Base-by-base conservation (phyloP, 2,888 invertebrate genomes). In the Ectemnius cavifrons region DNA sequence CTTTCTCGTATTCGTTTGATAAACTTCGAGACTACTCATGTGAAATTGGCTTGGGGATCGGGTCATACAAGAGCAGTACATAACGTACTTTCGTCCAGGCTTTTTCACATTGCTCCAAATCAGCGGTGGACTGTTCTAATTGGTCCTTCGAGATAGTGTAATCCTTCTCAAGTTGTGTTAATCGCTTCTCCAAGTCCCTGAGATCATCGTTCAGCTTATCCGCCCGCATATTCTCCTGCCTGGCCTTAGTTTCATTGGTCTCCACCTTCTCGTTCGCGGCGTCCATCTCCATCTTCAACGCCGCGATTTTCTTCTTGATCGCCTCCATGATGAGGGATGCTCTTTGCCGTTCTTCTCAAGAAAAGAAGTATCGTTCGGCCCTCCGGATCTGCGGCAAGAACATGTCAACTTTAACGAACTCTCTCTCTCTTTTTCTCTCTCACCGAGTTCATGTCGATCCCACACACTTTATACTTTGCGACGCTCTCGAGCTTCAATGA, bases 41-140 rank as follows among this genome's bases (percentile, higher is more conserved):
- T 18, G 2, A 20, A 1, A 58, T 1, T 14, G 6, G 0, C 13
- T 58, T 23, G 14, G 58, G 16, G 16, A 58, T 23, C 8, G 18
- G 14, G 27, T 58, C 14, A 52, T 52, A 52, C 14, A 52, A 52
- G 16, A 52, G 52, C 14, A 1, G 1, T 37, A 52, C 23, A 56
- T 52, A 78, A 76, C 80, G 49, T 64, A 95, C 98, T 93, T 95
- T 93, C 85, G 96, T 94, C 88, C 96, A 93, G 83, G 94, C 93
- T 93, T 98, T 99, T 91, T 99, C 98, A 92, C 96, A 97, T 92
- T 97, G 97, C 91, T 99, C 99, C 87, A 99, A 93, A 92, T 97
- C 97, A 88, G 95, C 95, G 92, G 97, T 97, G 91, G 97, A 97
- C 91, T 96, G 95, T 85, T 97, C 95, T 88, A 99, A 94, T 94